These are phyloP conservation scores for Muschampia plurimacula DNA, from an alignment of 2,888 invertebrate species.

Conservation along the genomic window DNA sequence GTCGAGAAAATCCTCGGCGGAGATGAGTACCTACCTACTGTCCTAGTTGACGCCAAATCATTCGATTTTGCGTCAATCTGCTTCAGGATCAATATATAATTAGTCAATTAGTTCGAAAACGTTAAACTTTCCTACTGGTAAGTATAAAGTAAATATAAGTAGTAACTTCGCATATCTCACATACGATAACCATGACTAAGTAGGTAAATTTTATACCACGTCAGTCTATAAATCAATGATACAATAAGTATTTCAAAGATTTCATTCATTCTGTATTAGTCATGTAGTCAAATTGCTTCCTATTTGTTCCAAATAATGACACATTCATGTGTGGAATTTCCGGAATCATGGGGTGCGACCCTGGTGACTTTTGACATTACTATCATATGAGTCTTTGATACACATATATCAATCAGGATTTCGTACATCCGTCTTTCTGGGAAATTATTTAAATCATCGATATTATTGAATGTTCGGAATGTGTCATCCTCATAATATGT, in stretches of 20 bases:
- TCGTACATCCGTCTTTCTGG: constrained; percentile 9
- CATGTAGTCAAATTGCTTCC: constrained; percentile 51
- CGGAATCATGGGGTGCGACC: constrained; percentile 58
- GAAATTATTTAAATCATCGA: constrained; percentile 20
- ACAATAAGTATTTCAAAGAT: constrained; percentile 14
- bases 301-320: constrained; percentile 65
- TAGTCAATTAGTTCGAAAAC: no score
- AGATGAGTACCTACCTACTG: no score
- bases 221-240: constrained; percentile 28
- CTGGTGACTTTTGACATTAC: constrained; percentile 49
- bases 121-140: no score
- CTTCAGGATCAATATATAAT: no score
- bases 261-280: constrained; percentile 38
- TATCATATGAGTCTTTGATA: constrained; percentile 13
- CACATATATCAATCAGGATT: constrained; percentile 23
- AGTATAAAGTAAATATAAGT: no score
- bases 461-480: constrained; percentile 8
- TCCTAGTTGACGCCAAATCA: no score
- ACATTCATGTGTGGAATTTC: constrained; percentile 68
- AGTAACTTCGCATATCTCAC: no score
- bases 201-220: constrained; percentile 8
- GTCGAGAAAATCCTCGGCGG: no score
- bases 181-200: no score
- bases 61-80: no score
- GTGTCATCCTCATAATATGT: constrained; percentile 11